A percentile compares a stretch with the other conserved stretches of the same genome.
Evolutionary conservation across 2,113 vertebrate species (phyloP).

Genomic region (Nicator chloris): DNA sequence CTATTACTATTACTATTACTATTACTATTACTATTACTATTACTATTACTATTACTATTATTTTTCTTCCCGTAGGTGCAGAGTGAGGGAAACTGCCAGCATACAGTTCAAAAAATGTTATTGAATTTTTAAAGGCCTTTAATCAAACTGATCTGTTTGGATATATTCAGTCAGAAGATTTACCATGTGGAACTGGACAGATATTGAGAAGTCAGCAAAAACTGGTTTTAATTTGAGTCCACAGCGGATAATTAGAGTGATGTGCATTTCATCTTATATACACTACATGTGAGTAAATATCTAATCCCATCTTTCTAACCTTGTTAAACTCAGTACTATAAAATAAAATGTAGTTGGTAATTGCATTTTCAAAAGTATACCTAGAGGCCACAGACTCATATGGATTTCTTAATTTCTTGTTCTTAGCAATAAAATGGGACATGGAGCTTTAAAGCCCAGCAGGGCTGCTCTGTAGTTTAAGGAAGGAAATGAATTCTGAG

Average conservation of each 20-base stretch:
- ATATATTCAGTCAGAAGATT: neutral
- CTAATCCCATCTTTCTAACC: neutral
- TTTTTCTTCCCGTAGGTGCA: neutral
- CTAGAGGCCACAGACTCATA: neutral
- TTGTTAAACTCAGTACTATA: neutral
- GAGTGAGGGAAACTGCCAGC: neutral
- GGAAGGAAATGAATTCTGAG: conserved; percentile 19
- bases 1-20: no score
- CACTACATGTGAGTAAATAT: neutral
- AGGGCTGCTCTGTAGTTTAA: neutral
- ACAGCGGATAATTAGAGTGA: neutral
- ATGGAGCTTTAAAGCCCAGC: neutral
- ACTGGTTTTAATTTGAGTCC: neutral
- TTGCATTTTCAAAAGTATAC: neutral
- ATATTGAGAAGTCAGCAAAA: neutral
- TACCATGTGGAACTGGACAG: neutral
- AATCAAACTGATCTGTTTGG: neutral
- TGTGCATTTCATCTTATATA: neutral
- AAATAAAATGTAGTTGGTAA: conserved; percentile 34
- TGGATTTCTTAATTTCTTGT: conserved; percentile 24
- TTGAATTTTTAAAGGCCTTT: neutral
- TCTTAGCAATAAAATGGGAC: conserved; percentile 23
- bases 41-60: no score
- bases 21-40: no score
- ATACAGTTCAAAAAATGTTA: neutral